Percentiles rank a stretch among this genome's conserved stretches.
Conservation (phyloP, 2,888 invertebrate species). For the Eurytoma adleriae region DNA sequence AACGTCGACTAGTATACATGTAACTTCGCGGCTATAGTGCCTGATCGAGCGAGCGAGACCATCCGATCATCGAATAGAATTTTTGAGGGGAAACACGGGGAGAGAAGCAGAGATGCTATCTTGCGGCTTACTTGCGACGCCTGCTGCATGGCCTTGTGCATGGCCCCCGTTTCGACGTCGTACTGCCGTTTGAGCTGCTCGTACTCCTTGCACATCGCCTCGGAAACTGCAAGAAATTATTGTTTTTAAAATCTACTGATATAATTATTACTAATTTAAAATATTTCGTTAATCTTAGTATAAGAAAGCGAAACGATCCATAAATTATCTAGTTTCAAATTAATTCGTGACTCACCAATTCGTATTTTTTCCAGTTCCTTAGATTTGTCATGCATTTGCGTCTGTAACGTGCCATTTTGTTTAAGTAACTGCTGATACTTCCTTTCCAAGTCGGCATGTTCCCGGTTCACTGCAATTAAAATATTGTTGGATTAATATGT, state of each 20-base stretch:
- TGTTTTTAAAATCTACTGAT: neutral
- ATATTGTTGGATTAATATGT: neutral
- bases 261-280: neutral
- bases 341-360: constrained; percentile 69
- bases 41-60: neutral
- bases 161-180: constrained; percentile 84
- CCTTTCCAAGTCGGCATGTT: constrained; percentile 81
- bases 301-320: neutral
- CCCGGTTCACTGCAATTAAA: constrained; percentile 73
- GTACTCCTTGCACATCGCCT: constrained; percentile 85
- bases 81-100: too few species aligned
- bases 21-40: neutral
- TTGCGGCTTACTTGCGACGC: constrained; percentile 75
- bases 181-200: constrained; percentile 85
- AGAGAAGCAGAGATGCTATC: neutral
- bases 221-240: constrained; percentile 79
- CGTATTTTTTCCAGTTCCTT: constrained; percentile 79
- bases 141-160: constrained; percentile 85
- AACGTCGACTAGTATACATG: too few species aligned
- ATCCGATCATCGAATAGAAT: too few species aligned
- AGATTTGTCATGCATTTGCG: constrained; percentile 81
- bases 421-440: constrained; percentile 80
- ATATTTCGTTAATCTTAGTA: neutral
- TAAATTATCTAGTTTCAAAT: neutral
- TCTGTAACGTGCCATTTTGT: constrained; percentile 80